These are phyloP conservation scores for Etheostoma spectabile DNA, from an alignment of 2,113 vertebrate genomes.

Conservation along the genomic window DNA sequence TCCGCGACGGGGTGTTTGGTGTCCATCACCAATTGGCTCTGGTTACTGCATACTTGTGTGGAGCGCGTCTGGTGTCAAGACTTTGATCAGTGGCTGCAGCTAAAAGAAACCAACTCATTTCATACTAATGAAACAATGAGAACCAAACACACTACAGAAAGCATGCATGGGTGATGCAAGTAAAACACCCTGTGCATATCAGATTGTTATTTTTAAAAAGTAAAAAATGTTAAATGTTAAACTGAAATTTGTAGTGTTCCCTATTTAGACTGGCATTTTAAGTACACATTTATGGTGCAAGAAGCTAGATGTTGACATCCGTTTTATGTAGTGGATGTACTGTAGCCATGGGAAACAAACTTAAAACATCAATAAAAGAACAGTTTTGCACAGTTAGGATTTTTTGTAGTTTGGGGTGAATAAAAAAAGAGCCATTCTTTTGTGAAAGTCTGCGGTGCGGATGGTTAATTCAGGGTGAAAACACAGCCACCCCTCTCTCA, in stretches of 20 bases:
- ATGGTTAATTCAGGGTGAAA: slow-evolving; percentile 71
- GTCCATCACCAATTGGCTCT: slow-evolving; percentile 80
- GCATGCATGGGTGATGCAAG: background rate
- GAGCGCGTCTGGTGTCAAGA: slow-evolving; percentile 78
- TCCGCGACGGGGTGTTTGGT: slow-evolving; percentile 78
- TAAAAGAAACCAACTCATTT: slow-evolving; percentile 48
- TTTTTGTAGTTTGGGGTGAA: slow-evolving; percentile 8
- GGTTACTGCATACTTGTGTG: slow-evolving; percentile 76
- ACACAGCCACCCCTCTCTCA: slow-evolving; percentile 62
- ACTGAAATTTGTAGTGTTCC: background rate
- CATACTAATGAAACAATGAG: slow-evolving; percentile 47
- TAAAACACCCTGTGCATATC: background rate
- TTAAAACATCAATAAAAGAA: slow-evolving; percentile 27
- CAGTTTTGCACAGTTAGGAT: slow-evolving; percentile 15
- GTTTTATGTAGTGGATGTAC: background rate
- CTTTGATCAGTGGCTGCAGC: slow-evolving; percentile 75
- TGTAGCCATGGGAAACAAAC: slow-evolving; percentile 16
- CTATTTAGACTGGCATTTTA: background rate
- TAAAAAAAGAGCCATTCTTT: slow-evolving; percentile 47
- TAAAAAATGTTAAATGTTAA: background rate
- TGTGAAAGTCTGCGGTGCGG: slow-evolving; percentile 45
- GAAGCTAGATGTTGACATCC: slow-evolving; percentile 10
- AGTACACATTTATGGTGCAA: background rate
- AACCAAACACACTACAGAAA: slow-evolving; percentile 27
- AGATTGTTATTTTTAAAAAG: background rate